These are phyloP conservation scores for Physeter macrocephalus DNA, from an alignment of 2,113 vertebrate genomes.

Conservation along the genomic window DNA sequence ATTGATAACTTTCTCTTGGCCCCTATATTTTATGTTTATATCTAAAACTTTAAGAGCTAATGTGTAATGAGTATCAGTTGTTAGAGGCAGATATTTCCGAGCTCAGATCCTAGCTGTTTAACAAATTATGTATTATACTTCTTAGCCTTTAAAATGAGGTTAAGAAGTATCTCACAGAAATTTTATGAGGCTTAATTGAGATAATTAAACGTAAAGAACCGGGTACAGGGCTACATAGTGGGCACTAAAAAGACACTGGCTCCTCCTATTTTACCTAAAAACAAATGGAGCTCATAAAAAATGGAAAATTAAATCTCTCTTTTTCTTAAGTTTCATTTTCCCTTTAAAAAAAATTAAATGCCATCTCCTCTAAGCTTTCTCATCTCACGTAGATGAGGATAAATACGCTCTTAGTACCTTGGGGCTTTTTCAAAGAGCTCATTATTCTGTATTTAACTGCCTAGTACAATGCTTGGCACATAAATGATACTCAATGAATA, in stretches of 20 bases:
- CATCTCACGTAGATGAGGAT: not conserved
- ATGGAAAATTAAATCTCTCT: not conserved
- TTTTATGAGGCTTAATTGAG: not conserved
- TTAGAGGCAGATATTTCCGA: not conserved
- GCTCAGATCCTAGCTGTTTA: not conserved
- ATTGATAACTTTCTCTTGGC: not conserved
- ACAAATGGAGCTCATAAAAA: not conserved
- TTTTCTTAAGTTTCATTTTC: not conserved
- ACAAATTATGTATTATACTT: not conserved
- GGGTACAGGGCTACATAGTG: not conserved
- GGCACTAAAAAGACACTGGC: not conserved
- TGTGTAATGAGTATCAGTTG: not conserved
- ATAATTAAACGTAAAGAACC: not conserved
- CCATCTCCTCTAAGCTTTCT: not conserved
- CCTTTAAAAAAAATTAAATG: not conserved
- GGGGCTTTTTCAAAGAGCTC: not conserved
- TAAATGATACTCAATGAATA: not conserved
- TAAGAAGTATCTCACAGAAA: not conserved
- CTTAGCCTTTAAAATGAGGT: not conserved
- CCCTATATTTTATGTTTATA: not conserved
- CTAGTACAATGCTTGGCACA: not conserved
- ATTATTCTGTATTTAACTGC: not conserved
- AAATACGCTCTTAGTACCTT: not conserved
- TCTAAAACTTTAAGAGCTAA: not conserved
- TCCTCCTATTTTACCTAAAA: not conserved